phyloP scores from a whole-genome alignment of 2,113 vertebrate genomes.

The Phoxinus phoxinus region DNA sequence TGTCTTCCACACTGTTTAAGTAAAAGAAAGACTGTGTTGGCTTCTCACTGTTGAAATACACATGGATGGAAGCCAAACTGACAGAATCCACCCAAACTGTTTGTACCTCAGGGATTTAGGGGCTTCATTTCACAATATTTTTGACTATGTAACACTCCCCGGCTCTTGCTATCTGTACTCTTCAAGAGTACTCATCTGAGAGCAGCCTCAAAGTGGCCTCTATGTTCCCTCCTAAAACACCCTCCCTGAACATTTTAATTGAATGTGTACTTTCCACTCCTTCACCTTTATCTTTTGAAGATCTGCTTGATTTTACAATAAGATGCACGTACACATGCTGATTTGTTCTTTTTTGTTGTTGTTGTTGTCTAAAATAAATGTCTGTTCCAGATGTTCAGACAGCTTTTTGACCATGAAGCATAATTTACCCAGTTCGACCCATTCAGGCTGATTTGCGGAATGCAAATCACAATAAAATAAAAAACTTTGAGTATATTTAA shows the following conservation, averaged over 20 bases:
- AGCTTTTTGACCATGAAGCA: not conserved
- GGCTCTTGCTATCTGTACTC: not conserved
- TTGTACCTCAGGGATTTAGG: constrained; percentile 22
- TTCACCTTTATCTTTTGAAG: constrained; percentile 4
- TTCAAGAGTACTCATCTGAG: constrained; percentile 4
- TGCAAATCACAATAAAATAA: too few species aligned
- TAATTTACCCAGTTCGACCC: not conserved
- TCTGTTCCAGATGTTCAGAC: not conserved
- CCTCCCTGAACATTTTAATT: constrained; percentile 22
- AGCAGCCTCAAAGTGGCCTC: not conserved
- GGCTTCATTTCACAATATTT: constrained; percentile 15
- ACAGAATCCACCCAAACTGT: constrained; percentile 26
- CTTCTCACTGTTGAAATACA: constrained; percentile 33
- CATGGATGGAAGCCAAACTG: not conserved
- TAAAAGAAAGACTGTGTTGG: not conserved
- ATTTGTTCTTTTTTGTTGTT: too few species aligned
- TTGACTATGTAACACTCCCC: constrained; percentile 20
- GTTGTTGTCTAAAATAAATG: not conserved
- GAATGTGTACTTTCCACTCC: not conserved
- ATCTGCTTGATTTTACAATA: not conserved
- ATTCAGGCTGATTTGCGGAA: not conserved
- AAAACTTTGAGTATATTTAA: too few species aligned
- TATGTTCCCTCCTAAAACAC: constrained; percentile 11
- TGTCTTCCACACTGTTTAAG: constrained; percentile 40
- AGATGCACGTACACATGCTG: not conserved